Evolutionary conservation across 2,113 vertebrate genomes (phyloP), one percentile per base, ranked within the genome.

Genomic region (Oncorhynchus gorbuscha): DNA sequence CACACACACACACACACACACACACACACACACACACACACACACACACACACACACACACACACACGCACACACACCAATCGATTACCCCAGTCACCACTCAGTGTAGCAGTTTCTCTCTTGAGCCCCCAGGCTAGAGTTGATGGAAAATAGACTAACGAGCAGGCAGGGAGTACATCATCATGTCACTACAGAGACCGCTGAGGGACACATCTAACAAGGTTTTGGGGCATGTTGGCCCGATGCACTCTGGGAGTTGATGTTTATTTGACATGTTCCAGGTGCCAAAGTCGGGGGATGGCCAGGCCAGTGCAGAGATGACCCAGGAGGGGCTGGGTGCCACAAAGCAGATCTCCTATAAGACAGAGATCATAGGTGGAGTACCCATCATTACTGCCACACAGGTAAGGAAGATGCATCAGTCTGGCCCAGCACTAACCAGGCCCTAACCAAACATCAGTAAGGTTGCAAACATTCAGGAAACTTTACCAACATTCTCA

Each of bases 371-470:
- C 83, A 95, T 99, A 32, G 97, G 96, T 5, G 97, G 97, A 35
- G 97, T 99, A 13, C 96, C 97, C 11, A 97, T 99, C 88, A 95
- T 95, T 76, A 99, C 97, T 0, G 90, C 96, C 48, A 99, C 97
- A 3, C 97, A 99, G 97, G 97, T 98, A 72, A 65, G 74, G 24
- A 70, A 69, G 77, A 18, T 20, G 5, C 32, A n/a, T 6, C 2
- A 13, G 22, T 51, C 61, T 39, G 14, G 49, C 14, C 51, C 16
- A 55, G 16, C 51, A 55, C 51, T 5, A 55, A 55, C 12, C 51
- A 14, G 5, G 51, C 13, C 51, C 51, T 55, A 55, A 55, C 13
- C n/a, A 67, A 3, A 67, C 28, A 67, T 55, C 3, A 55, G 4
- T 18, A 55, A 4, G 51, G 51, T 55, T 55, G 51, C 13, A 55